Percentiles rank a stretch among this genome's conserved stretches.
phyloP scores from a whole-genome alignment of 2,888 invertebrate species.

The Augiades crinisus region DNA sequence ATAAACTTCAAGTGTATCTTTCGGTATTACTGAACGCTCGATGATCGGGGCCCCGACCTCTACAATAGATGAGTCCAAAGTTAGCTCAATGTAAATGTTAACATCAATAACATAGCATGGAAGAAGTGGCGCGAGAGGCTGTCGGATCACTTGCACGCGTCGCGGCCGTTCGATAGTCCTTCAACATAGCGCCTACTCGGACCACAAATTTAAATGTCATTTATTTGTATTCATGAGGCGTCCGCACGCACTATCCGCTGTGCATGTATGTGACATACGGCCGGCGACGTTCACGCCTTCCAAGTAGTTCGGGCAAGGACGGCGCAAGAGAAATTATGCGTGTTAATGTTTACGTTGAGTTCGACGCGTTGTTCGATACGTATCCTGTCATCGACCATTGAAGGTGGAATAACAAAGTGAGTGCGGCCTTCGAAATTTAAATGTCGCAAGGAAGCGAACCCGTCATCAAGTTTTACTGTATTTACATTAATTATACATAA shows the following conservation, averaged over 20 bases:
- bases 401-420: neutral
- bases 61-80: neutral
- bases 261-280: constrained; percentile 42
- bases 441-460: neutral
- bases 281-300: constrained; percentile 49
- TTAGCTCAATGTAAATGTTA: neutral
- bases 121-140: constrained; percentile 11
- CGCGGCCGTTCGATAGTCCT: constrained; percentile 56
- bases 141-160: constrained; percentile 24
- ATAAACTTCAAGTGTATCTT: neutral
- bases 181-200: constrained; percentile 38
- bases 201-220: constrained; percentile 61
- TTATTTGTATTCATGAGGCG: constrained; percentile 70
- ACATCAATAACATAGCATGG: neutral
- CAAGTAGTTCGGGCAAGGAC: constrained; percentile 56
- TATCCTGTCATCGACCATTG: neutral
- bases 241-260: constrained; percentile 51
- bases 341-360: constrained; percentile 3
- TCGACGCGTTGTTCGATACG: neutral
- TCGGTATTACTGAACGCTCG: neutral
- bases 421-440: neutral
- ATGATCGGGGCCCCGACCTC: neutral
- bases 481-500: neutral
- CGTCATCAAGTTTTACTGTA: neutral
- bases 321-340: constrained; percentile 27